Percentiles rank a stretch among this genome's conserved stretches.
phyloP scores from a whole-genome alignment of 2,113 vertebrate species.

The Rhinolophus ferrumequinum region DNA sequence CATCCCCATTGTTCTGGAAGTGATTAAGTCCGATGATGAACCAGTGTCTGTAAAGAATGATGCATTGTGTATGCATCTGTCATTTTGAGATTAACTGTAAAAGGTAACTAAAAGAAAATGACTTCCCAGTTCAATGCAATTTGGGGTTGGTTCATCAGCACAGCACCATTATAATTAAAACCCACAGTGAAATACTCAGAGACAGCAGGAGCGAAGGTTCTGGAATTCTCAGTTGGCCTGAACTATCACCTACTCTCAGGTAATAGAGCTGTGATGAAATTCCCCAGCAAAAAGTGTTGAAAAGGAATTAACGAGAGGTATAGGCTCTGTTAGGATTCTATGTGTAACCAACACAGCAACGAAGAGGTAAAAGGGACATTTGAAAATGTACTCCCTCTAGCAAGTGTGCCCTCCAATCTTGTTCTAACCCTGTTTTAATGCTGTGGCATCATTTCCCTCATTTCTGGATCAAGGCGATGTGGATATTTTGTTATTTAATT shows the following conservation, averaged over 20 bases:
- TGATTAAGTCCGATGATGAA: conserved; percentile 11
- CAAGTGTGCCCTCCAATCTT: background rate
- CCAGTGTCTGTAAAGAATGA: conserved; percentile 5
- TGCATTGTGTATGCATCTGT: background rate
- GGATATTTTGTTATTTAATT: conserved; percentile 19
- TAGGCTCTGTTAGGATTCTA: background rate
- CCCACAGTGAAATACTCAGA: background rate
- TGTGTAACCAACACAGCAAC: background rate
- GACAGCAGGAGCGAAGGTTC: background rate
- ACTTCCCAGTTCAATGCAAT: background rate
- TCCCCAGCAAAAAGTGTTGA: background rate
- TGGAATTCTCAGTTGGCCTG: background rate
- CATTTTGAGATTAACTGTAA: conserved; percentile 25
- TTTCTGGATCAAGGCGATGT: background rate
- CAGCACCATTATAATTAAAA: background rate
- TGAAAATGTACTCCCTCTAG: background rate
- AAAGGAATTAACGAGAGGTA: background rate
- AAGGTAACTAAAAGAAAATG: conserved; percentile 26
- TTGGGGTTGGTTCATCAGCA: background rate
- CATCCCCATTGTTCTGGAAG: background rate
- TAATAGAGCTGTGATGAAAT: background rate
- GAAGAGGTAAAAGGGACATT: background rate
- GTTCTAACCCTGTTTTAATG: background rate
- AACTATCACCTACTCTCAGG: background rate
- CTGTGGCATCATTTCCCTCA: background rate